These are phyloP conservation scores for Sisyra nigra DNA, from an alignment of 2,888 invertebrate species.

Conservation along the genomic window DNA sequence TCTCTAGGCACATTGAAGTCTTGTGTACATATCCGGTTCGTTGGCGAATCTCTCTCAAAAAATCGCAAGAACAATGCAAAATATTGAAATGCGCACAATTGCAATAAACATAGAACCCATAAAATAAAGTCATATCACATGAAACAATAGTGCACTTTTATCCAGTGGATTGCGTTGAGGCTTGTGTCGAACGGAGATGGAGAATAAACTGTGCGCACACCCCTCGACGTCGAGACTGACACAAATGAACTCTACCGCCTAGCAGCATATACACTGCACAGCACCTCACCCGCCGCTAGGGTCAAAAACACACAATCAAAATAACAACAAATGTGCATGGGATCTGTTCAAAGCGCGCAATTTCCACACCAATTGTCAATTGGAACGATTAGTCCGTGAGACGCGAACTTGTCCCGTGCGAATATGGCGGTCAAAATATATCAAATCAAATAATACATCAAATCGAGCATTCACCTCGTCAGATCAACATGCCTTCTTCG, in stretches of 20 bases:
- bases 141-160: conserved; percentile 2
- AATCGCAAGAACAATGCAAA: no score
- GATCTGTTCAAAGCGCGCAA: conserved; percentile 11
- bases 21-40: no score
- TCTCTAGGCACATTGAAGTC: no score
- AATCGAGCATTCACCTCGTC: conserved; percentile 1
- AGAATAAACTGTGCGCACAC: conserved; percentile 22
- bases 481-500: background rate
- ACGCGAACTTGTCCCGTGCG: background rate
- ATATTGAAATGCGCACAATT: no score
- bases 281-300: conserved; percentile 28
- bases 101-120: no score
- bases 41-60: no score
- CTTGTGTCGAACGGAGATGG: conserved; percentile 9
- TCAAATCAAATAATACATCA: background rate
- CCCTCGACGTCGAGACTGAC: conserved; percentile 22
- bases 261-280: conserved; percentile 11
- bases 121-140: conserved; percentile 1
- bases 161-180: background rate
- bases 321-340: conserved; percentile 57
- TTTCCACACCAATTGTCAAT: no score
- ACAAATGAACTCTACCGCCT: conserved; percentile 33
- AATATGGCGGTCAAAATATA: conserved; percentile 15
- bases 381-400: background rate
- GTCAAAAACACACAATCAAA: conserved; percentile 50